Evolutionary conservation across 1,140 invertebrate species (phyloP).

Genomic region (Ips typographus): DNA sequence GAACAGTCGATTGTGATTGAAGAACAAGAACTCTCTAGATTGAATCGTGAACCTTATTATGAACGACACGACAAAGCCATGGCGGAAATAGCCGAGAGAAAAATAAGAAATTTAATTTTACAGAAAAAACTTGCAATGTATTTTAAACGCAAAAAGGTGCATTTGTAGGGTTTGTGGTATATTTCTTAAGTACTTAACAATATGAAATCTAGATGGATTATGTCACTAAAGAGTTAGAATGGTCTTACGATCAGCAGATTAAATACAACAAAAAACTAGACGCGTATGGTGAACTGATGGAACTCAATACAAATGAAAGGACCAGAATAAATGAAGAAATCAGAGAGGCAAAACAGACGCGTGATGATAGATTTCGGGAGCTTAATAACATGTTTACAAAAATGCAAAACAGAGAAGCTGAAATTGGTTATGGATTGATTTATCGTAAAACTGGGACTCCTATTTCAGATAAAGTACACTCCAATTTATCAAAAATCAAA

Average conservation of each 20-base stretch:
- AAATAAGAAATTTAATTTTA: slow-evolving; percentile 44
- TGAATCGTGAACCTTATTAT: slow-evolving; percentile 41
- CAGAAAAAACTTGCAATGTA: slow-evolving; percentile 47
- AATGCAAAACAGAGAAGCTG: slow-evolving; percentile 22
- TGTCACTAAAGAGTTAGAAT: slow-evolving; percentile 41
- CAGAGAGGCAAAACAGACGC: slow-evolving; percentile 24
- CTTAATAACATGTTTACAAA: slow-evolving; percentile 18
- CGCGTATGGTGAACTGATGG: slow-evolving; percentile 35
- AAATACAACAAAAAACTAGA: slow-evolving; percentile 44
- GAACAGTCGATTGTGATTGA: slow-evolving; percentile 28
- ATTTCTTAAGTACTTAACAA: neutral
- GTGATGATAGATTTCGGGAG: slow-evolving; percentile 19
- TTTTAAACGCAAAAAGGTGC: slow-evolving; percentile 44
- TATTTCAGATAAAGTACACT: slow-evolving; percentile 28
- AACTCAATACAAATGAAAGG: slow-evolving; percentile 25
- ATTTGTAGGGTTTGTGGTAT: neutral
- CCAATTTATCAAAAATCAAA: neutral
- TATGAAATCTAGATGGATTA: slow-evolving; percentile 40
- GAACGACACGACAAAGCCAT: slow-evolving; percentile 36
- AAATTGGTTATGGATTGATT: slow-evolving; percentile 30
- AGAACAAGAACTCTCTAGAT: slow-evolving; percentile 11
- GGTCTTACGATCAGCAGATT: slow-evolving; percentile 34
- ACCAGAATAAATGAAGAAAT: slow-evolving; percentile 35
- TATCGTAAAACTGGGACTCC: slow-evolving; percentile 31
- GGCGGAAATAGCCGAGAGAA: slow-evolving; percentile 33